phyloP scores from a whole-genome alignment of 2,797 vertebrate genomes.

The Eptatretus atami region DNA sequence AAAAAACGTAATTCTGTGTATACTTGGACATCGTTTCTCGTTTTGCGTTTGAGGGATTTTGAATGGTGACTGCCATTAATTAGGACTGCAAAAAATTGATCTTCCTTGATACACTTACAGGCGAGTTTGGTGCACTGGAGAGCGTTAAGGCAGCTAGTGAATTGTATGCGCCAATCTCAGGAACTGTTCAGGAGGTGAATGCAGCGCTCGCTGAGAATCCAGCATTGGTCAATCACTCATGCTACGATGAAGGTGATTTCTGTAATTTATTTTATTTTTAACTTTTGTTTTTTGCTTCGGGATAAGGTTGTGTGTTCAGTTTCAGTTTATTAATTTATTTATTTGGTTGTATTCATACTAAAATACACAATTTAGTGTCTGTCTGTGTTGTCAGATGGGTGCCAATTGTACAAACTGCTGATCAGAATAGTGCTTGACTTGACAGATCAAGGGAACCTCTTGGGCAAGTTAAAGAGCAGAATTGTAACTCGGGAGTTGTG shows the following conservation, averaged over 20 bases:
- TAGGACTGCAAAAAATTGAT: neutral
- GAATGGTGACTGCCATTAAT: neutral
- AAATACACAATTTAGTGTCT: too few relatives aligned
- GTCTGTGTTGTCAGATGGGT: too few relatives aligned
- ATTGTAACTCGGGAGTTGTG: too few relatives aligned
- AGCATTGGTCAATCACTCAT: conserved; percentile 72
- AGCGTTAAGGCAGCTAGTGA: conserved; percentile 96
- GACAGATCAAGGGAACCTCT: too few relatives aligned
- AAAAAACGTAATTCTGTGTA: neutral
- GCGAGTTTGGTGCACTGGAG: conserved; percentile 86
- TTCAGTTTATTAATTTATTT: too few relatives aligned
- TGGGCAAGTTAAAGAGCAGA: too few relatives aligned
- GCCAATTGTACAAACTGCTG: too few relatives aligned
- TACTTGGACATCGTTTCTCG: neutral
- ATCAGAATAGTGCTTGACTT: too few relatives aligned
- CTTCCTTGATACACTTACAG: conserved; percentile 17
- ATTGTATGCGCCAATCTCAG: conserved; percentile 62
- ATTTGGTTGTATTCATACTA: too few relatives aligned
- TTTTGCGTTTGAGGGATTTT: neutral
- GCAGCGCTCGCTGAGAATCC: conserved; percentile 45
- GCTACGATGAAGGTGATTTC: conserved; percentile 49
- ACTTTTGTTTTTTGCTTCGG: too few relatives aligned
- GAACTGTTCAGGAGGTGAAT: conserved; percentile 62
- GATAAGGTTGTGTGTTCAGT: too few relatives aligned
- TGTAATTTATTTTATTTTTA: too few relatives aligned